Evolutionary conservation across 2,888 invertebrate species (phyloP), one percentile per base, ranked within the genome.

Genomic region (Hydraecia micacea): DNA sequence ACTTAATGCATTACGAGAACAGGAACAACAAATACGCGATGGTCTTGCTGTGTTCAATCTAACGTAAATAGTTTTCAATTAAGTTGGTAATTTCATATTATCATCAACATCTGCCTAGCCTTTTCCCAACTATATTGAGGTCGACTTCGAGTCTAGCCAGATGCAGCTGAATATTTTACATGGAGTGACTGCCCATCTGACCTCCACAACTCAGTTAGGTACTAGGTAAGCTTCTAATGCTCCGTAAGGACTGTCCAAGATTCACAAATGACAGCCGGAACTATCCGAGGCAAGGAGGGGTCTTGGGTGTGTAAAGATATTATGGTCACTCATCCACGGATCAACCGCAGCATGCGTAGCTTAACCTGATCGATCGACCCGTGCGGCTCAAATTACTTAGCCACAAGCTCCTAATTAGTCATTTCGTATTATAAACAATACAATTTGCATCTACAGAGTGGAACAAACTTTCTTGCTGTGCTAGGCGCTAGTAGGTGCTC

Each of bases 1-100:
- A 84, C 92, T 98, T 15, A 95, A 97, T 73, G 95, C 95, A 1
- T 94, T 98, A 82, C 97, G 98, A 90, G 97, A 97, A 60, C 97
- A 97, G 91, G 98, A 98, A 92, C 97, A 97, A 74, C 96, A 96
- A 72, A 97, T 98, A 90, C 97, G 97, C 90, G 95, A 97, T 93
- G 98, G 99, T 90, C 97, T 99, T 79, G 97, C 97, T 52, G 97
- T 98, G 69, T 99, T 99, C 92, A 98, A 98, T 89, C 97, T 99
- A 74, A 97, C 97, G 97, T 97, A 96, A 94, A 73, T 79, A 73
- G 39, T 25, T 76, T 75, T 60, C 8, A 13, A 68, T 42, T 60
- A 15, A 60, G 21, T 62, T 68, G 21, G 11, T 75, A 3, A n/a
- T 62, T 32, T 7, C 7, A 15, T n/a, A 55, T 49, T 52, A 52